These are phyloP conservation scores for Eilema caniola DNA, from an alignment of 2,888 invertebrate species.

Conservation along the genomic window DNA sequence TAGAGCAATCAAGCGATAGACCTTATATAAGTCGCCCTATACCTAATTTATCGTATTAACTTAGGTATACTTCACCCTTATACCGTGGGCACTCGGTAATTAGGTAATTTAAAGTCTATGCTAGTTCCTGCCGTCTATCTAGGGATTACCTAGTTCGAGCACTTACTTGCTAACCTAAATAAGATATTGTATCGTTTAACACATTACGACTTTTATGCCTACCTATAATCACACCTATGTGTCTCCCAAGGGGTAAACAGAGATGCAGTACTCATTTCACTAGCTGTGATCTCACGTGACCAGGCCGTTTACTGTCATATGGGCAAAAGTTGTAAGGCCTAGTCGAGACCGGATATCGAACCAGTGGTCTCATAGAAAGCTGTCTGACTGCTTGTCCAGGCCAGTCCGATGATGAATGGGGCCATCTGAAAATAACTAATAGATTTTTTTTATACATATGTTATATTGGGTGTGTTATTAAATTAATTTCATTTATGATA, in stretches of 20 bases:
- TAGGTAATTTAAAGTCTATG: constrained; percentile 4
- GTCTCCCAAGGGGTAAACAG: not conserved
- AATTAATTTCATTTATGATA: too few species aligned
- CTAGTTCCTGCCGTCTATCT: not conserved
- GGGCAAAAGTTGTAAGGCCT: not conserved
- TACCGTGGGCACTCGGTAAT: not conserved
- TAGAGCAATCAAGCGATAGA: not conserved
- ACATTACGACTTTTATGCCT: too few species aligned
- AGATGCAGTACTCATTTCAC: not conserved
- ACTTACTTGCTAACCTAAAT: not conserved
- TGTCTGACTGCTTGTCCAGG: not conserved
- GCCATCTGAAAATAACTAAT: not conserved
- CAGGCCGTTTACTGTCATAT: not conserved
- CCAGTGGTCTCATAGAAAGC: not conserved
- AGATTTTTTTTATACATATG: not conserved
- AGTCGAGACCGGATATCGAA: not conserved
- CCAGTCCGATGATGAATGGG: too few species aligned
- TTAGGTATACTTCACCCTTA: not conserved
- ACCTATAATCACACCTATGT: not conserved
- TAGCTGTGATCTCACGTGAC: not conserved
- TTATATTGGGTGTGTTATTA: too few species aligned
- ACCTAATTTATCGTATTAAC: not conserved
- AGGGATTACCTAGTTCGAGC: not conserved
- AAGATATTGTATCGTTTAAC: not conserved
- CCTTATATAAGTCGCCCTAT: not conserved